Evolutionary conservation across 1,140 invertebrate genomes (phyloP).

Genomic region (Drosophila burlai): DNA sequence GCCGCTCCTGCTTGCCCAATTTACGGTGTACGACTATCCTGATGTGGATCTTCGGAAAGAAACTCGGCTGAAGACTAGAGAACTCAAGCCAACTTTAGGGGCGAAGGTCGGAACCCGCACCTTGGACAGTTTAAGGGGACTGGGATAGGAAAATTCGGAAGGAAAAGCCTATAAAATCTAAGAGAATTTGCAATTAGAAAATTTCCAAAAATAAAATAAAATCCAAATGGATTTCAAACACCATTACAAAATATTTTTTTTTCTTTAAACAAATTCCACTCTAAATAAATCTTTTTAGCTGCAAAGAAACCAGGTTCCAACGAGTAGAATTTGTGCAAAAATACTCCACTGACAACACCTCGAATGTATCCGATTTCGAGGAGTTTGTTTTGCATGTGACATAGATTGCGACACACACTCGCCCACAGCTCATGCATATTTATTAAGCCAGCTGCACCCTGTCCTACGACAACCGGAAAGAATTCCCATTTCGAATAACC

Average conservation of each 20-base stretch:
- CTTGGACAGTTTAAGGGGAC: constrained; percentile 45
- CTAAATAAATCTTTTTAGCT: background rate
- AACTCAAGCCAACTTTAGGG: background rate
- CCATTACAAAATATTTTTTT: too few relatives aligned
- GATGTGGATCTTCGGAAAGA: background rate
- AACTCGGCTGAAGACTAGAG: background rate
- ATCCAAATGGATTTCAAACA: too few relatives aligned
- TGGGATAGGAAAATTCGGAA: constrained; percentile 12
- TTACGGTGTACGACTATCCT: background rate
- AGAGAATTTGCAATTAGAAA: background rate
- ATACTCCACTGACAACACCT: constrained; percentile 9
- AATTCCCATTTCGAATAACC: constrained; percentile 18
- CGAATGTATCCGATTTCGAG: constrained; percentile 11
- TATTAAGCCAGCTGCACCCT: constrained; percentile 18
- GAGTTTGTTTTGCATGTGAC: constrained; percentile 63
- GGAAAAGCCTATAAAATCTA: fast-evolving
- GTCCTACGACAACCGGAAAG: constrained; percentile 51
- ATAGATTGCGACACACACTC: constrained; percentile 44
- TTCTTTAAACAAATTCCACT: background rate
- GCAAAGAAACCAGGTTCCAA: background rate
- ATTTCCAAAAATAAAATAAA: too few relatives aligned
- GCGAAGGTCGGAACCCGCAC: constrained; percentile 7
- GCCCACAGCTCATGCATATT: constrained; percentile 38
- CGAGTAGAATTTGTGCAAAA: constrained; percentile 1
- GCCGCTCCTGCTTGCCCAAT: constrained; percentile 18